Evolutionary conservation across 2,888 invertebrate species (phyloP).

Genomic region (Odontothrips loti): DNA sequence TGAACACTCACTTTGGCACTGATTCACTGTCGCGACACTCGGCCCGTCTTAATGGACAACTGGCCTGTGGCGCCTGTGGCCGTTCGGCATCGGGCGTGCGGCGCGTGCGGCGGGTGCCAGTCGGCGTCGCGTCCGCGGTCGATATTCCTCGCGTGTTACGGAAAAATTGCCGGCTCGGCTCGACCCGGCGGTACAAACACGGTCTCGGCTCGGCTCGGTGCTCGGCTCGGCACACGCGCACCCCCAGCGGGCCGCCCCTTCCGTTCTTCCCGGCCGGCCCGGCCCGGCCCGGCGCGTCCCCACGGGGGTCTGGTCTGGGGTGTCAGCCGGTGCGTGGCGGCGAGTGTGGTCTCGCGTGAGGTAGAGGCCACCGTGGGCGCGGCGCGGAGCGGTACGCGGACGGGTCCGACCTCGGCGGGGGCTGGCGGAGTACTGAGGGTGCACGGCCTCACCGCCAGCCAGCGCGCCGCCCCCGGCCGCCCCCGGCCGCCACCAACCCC

Average conservation of each 20-base stretch:
- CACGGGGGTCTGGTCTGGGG: not conserved
- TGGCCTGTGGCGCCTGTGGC: too few relatives aligned
- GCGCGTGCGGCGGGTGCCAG: not conserved
- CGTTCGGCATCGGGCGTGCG: too few relatives aligned
- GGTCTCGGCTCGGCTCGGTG: not conserved
- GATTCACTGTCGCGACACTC: too few relatives aligned
- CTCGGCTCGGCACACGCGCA: not conserved
- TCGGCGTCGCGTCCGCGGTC: not conserved
- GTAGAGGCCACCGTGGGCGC: not conserved
- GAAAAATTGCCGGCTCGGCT: constrained; percentile 12
- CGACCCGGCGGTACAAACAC: not conserved
- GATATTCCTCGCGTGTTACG: constrained; percentile 9
- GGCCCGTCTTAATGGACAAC: too few relatives aligned
- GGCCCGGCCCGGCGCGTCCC: not conserved
- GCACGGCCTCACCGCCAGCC: not conserved
- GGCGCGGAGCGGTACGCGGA: not conserved
- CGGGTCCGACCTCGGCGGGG: not conserved
- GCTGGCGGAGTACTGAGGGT: not conserved
- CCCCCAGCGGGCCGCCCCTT: not conserved
- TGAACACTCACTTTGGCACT: too few relatives aligned
- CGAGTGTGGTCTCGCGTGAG: not conserved
- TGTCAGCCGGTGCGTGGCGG: not conserved
- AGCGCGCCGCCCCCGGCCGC: not conserved
- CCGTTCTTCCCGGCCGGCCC: not conserved
- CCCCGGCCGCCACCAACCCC: not conserved